Evolutionary conservation across 2,888 invertebrate genomes (phyloP).

Genomic region (Ypsolopha scabrella): DNA sequence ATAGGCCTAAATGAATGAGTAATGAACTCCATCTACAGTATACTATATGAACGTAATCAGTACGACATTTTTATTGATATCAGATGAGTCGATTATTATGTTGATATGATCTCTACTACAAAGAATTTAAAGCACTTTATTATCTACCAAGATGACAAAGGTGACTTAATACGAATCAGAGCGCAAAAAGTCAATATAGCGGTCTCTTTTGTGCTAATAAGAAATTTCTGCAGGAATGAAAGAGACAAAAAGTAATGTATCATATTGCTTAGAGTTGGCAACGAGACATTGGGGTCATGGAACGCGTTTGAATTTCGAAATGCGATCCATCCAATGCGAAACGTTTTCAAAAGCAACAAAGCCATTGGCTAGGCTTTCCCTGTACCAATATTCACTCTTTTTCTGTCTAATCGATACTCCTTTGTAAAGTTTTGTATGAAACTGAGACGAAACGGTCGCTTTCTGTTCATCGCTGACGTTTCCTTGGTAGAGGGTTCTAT

Average conservation of each 20-base stretch:
- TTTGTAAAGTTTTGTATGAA: constrained; percentile 15
- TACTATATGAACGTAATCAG: constrained; percentile 23
- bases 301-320: constrained; percentile 68
- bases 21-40: constrained; percentile 30
- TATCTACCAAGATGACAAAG: constrained; percentile 23
- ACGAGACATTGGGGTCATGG: constrained; percentile 59
- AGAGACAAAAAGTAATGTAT: constrained; percentile 32
- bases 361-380: constrained; percentile 47
- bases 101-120: not conserved
- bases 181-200: constrained; percentile 14
- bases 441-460: constrained; percentile 19
- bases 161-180: constrained; percentile 11
- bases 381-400: constrained; percentile 30
- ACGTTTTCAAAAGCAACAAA: constrained; percentile 39
- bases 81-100: constrained; percentile 23
- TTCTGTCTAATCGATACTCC: constrained; percentile 43
- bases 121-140: not conserved
- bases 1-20: constrained; percentile 33
- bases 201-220: constrained; percentile 30
- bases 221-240: constrained; percentile 25
- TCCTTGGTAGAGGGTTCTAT: constrained; percentile 34
- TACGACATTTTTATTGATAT: constrained; percentile 2
- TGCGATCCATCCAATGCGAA: constrained; percentile 59
- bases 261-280: constrained; percentile 22
- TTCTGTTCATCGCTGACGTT: constrained; percentile 18